Evolutionary conservation across 2,797 vertebrate genomes (phyloP).

Genomic region (Natrix natrix): DNA sequence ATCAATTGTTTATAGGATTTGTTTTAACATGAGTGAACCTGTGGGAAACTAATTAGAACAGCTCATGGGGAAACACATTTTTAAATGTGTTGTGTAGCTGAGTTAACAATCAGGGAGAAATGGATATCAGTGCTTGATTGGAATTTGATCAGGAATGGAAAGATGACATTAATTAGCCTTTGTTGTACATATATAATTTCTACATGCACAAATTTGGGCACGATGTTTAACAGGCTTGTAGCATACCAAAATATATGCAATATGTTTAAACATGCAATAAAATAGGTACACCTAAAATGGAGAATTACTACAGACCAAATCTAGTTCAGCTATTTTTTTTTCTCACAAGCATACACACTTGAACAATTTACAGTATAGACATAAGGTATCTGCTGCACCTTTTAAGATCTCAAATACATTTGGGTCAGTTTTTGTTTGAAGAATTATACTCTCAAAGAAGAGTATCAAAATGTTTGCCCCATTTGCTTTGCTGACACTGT

Average conservation of each 20-base stretch:
- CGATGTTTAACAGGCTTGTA: neutral
- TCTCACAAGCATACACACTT: neutral
- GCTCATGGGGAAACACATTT: neutral
- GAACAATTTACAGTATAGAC: neutral
- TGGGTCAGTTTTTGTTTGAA: neutral
- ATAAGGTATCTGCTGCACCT: neutral
- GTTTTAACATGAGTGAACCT: neutral
- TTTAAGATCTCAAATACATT: neutral
- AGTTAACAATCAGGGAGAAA: neutral
- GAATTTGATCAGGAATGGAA: neutral
- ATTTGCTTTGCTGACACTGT: neutral
- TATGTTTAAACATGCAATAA: neutral
- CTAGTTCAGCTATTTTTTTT: neutral
- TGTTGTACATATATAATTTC: neutral
- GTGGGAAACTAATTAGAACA: neutral
- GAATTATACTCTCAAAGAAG: neutral
- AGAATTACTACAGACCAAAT: neutral
- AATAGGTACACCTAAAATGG: neutral
- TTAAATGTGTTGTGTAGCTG: neutral
- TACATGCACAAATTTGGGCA: neutral
- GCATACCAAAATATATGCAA: neutral
- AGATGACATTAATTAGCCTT: neutral
- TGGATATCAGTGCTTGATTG: neutral
- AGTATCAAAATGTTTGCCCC: neutral
- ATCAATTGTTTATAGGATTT: neutral